Conservation (phyloP, 2,888 invertebrate species). For the Agrochola lychnidis region DNA sequence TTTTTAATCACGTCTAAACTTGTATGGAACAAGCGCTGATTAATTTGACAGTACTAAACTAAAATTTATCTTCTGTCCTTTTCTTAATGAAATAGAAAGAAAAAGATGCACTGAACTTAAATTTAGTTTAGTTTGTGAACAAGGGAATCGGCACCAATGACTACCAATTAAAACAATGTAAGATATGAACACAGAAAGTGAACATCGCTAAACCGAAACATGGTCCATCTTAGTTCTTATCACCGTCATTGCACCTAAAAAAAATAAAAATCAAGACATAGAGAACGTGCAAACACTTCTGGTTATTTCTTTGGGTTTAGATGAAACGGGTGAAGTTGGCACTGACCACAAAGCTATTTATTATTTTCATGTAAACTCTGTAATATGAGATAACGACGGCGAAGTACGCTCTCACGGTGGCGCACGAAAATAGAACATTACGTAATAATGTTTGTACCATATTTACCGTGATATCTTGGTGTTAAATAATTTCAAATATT, state of each 20-base stretch:
- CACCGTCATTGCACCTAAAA: not conserved
- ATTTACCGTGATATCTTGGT: conserved; percentile 36
- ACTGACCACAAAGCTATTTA: conserved; percentile 38
- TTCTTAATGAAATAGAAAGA: too few relatives aligned
- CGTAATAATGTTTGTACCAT: conserved; percentile 28
- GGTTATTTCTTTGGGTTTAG: not conserved
- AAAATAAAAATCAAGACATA: not conserved
- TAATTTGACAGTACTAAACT: too few relatives aligned
- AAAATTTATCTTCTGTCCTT: too few relatives aligned
- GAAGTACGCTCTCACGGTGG: conserved; percentile 9
- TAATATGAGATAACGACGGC: conserved; percentile 1
- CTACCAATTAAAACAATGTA: not conserved
- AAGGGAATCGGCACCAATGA: too few relatives aligned
- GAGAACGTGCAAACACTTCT: not conserved
- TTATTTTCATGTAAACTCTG: conserved; percentile 46
- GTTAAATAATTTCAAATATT: conserved; percentile 32
- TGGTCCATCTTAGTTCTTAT: not conserved
- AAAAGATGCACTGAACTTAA: too few relatives aligned
- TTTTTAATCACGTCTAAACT: too few relatives aligned
- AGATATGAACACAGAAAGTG: not conserved
- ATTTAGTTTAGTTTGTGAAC: too few relatives aligned
- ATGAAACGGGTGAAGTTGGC: conserved; percentile 31
- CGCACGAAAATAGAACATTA: conserved; percentile 37
- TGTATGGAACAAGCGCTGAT: too few relatives aligned
- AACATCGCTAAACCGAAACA: not conserved